Base-by-base conservation (phyloP, 2,797 vertebrate species). In the Takifugu ocellatus region DNA sequence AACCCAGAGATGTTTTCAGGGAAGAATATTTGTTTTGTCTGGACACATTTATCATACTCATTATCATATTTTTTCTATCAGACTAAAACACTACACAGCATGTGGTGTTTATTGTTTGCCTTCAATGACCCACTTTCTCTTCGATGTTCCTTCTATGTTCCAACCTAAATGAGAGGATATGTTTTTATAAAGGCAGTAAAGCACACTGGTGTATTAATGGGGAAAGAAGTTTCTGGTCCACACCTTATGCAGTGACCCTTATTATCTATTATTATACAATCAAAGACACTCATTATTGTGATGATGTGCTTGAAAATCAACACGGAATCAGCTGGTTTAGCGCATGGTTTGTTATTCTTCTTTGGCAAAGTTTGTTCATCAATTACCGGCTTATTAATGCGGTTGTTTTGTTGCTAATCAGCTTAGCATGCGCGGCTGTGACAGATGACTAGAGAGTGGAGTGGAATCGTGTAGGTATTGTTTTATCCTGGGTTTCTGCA, bases 41-140 rank as follows among this genome's bases (percentile, higher is more conserved):
- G 45, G 39, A 2, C 44, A 0, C n/a, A 17, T 50, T 5, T 50
- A 46, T 59, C 21, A 17, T 25, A 59, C 59, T 76, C 27, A 49
- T 66, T 14, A 15, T 62, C 63, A 76, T 33, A 49, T 76, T 15
- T 63, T 1, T 47, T 64, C 59, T 49, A 21, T 65, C 29, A 42
- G 25, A 55, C 51, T 36, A 10, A 61, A 47, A 58, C 25, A 10
- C 25, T 42, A 17, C 33, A 39, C 56, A 21, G 56, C 42, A 49
- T 10, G 27, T 31, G 54, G 51, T 16, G 12, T 39, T 39, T 39
- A 39, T 39, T 62, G 31, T 75, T 56, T 56, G 56, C 43, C 49
- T 54, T 57, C 25, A 17, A 16, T 81, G 72, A 79, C 82, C 77
- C 64, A 79, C 69, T 84, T 87, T 56, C 61, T 56, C 53, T 56